These are phyloP conservation scores for Scaptomyza polygonia DNA, from an alignment of 2,888 invertebrate genomes.

Conservation along the genomic window DNA sequence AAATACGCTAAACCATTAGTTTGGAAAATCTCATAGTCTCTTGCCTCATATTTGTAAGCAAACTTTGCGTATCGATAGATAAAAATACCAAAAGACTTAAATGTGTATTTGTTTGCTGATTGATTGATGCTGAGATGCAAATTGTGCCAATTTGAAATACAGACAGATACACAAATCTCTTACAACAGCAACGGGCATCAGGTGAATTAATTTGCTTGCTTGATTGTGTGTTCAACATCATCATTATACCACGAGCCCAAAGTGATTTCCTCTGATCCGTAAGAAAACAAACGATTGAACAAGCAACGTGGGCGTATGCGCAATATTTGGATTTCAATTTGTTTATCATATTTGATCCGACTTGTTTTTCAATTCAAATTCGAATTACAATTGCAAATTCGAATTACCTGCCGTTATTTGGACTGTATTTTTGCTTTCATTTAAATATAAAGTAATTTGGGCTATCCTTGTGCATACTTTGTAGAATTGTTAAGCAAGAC, in stretches of 20 bases:
- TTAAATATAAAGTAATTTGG: no score
- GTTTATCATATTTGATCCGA: conserved; percentile 46
- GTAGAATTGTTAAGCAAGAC: conserved; percentile 3
- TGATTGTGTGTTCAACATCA: conserved; percentile 14
- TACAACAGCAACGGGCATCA: conserved; percentile 26
- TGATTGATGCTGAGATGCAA: conserved; percentile 52
- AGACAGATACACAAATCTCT: conserved; percentile 26
- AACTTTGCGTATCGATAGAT: background rate
- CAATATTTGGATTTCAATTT: conserved; percentile 37
- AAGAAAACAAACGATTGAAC: conserved; percentile 20
- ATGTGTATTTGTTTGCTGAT: conserved; percentile 45
- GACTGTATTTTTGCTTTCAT: background rate
- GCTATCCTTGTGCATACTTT: background rate
- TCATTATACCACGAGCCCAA: conserved; percentile 39
- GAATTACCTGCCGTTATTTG: conserved; percentile 37
- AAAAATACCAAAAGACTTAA: conserved; percentile 15
- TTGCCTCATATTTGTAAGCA: conserved; percentile 3
- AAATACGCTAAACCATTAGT: background rate
- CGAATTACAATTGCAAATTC: conserved; percentile 49
- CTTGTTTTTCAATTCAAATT: conserved; percentile 38
- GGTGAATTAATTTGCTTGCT: conserved; percentile 44
- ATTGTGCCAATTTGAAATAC: conserved; percentile 20
- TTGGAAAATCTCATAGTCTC: background rate
- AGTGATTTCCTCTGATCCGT: conserved; percentile 25
- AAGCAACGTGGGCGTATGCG: conserved; percentile 39